These are phyloP conservation scores for Falco novaeseelandiae DNA, from an alignment of 2,797 vertebrate genomes.

Conservation along the genomic window DNA sequence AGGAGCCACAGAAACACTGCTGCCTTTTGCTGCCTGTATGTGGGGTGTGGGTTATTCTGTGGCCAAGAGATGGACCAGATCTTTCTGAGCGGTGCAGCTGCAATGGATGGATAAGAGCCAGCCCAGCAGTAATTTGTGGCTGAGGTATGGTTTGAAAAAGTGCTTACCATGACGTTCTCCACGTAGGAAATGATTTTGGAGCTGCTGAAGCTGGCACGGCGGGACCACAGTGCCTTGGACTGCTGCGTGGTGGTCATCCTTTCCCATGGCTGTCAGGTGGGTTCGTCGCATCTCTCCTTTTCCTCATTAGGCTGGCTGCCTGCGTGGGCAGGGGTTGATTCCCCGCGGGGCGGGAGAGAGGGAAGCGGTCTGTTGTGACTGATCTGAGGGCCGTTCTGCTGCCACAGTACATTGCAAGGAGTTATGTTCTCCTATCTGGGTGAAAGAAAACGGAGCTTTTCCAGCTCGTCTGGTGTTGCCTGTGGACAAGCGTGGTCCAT, in stretches of 20 bases:
- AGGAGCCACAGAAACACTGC: background rate
- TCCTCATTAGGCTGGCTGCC: background rate
- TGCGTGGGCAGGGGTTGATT: rapidly evolving
- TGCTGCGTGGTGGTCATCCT: slow-evolving; percentile 92
- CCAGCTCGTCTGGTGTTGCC: background rate
- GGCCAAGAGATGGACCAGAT: rapidly evolving
- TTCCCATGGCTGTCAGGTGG: slow-evolving; percentile 94
- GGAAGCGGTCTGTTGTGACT: rapidly evolving
- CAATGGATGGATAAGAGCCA: too few relatives aligned
- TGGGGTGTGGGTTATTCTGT: rapidly evolving
- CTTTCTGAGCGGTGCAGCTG: rapidly evolving
- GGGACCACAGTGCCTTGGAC: slow-evolving; percentile 84
- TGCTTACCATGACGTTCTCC: background rate
- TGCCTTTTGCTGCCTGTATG: background rate
- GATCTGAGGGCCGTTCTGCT: background rate
- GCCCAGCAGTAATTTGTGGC: background rate
- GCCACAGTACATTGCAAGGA: rapidly evolving
- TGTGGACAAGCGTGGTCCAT: rapidly evolving
- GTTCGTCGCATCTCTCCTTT: background rate
- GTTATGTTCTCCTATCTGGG: rapidly evolving
- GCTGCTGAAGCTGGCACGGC: slow-evolving; percentile 76
- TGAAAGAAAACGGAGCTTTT: background rate
- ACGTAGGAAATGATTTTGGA: slow-evolving; percentile 81
- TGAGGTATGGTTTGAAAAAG: rapidly evolving
- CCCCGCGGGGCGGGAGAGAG: background rate